A percentile compares a stretch with the other conserved stretches of the same genome.
phyloP scores from a whole-genome alignment of 2,113 vertebrate genomes.

The Fukomys damarensis region DNA sequence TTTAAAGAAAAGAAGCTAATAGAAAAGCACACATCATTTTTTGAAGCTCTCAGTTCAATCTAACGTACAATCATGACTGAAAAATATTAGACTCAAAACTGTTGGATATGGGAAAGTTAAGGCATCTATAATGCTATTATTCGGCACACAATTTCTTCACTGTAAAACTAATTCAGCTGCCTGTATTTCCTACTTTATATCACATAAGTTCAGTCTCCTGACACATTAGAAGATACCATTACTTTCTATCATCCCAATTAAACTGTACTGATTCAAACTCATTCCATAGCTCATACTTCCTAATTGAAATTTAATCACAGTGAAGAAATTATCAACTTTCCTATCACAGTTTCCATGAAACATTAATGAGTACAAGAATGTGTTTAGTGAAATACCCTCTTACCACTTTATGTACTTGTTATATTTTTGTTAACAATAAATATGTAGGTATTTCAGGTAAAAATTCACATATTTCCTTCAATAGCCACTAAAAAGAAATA shows the following conservation, averaged over 20 bases:
- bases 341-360: neutral
- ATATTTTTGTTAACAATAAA: neutral
- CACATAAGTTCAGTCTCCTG: neutral
- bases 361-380: neutral
- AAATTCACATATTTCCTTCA: neutral
- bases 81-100: neutral
- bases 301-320: neutral
- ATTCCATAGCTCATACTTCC: neutral
- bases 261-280: neutral
- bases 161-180: neutral
- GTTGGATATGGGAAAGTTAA: neutral
- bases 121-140: neutral
- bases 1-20: neutral
- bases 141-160: neutral
- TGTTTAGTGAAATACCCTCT: neutral
- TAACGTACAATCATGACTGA: neutral
- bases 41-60: neutral
- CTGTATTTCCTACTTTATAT: neutral
- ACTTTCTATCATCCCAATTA: neutral
- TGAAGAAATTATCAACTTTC: neutral
- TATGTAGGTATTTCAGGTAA: neutral
- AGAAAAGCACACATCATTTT: neutral
- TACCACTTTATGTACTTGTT: neutral
- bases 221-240: neutral
- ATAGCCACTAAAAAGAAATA: neutral